These are phyloP conservation scores for Timema cristinae DNA, from an alignment of 2,888 invertebrate genomes.

Conservation along the genomic window DNA sequence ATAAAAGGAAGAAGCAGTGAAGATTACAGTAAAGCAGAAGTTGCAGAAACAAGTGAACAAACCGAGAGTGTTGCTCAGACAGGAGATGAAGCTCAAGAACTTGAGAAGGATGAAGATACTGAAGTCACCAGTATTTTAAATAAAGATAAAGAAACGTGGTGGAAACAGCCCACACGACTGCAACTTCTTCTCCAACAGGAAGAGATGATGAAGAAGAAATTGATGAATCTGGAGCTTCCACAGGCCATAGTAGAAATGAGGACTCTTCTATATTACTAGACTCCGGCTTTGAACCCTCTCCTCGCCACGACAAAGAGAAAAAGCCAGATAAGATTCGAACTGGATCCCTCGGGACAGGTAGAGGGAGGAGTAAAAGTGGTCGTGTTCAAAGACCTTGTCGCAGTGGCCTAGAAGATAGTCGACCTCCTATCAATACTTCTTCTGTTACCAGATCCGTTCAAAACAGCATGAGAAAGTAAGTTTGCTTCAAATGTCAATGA, in stretches of 20 bases:
- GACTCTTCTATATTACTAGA: slow-evolving; percentile 48
- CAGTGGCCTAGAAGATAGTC: slow-evolving; percentile 55
- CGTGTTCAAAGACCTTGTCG: slow-evolving; percentile 23
- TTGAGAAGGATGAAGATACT: slow-evolving; percentile 20
- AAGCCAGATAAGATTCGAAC: neutral
- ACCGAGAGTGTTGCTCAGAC: neutral
- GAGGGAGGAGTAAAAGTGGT: slow-evolving; percentile 17
- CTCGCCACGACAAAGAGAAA: slow-evolving; percentile 31
- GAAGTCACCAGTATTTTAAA: slow-evolving; percentile 14
- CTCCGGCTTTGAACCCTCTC: slow-evolving; percentile 67
- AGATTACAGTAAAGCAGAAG: slow-evolving; percentile 16
- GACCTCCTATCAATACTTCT: slow-evolving; percentile 64
- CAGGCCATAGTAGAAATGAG: slow-evolving; percentile 22
- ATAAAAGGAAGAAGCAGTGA: slow-evolving; percentile 22
- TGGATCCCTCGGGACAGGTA: neutral
- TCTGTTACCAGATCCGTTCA: slow-evolving; percentile 85
- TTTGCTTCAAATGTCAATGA: slow-evolving; percentile 20
- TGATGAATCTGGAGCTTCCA: slow-evolving; percentile 26
- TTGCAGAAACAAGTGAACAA: neutral
- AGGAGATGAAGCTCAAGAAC: slow-evolving; percentile 13
- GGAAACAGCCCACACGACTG: slow-evolving; percentile 26
- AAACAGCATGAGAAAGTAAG: slow-evolving; percentile 75
- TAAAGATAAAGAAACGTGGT: slow-evolving; percentile 26
- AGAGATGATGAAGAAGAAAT: slow-evolving; percentile 25
- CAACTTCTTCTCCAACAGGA: slow-evolving; percentile 18